Base-by-base conservation (phyloP, 2,888 invertebrate genomes). In the Tenthredo scrophulariae region DNA sequence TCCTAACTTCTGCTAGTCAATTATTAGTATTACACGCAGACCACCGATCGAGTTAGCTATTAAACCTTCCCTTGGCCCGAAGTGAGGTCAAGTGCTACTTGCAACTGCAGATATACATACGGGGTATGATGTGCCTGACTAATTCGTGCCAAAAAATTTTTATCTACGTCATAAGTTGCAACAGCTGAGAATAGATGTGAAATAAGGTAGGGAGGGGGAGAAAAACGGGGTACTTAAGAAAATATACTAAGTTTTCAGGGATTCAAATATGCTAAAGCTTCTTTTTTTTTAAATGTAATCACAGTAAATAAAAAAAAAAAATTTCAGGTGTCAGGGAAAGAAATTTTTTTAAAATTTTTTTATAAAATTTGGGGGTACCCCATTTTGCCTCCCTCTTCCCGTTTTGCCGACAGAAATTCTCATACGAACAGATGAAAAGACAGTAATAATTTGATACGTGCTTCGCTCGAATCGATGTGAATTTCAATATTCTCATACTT, bases 51-150 rank as follows among this genome's bases (percentile, higher is more conserved):
- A 74, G 26, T 43, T 67, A n/a, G 33, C 67, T 13, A 22, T 29
- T 62, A 43, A 43, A 43, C 74, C 43, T 74, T 74, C 10, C 43
- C 43, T n/a, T 43, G 43, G 37, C 22, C 43, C 13, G 43, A 43
- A 74, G 74, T 43, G 15, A 26, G 74, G 74, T 74, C 74, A 74
- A 74, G 74, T 74, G 74, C 43, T 43, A n/a, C 22, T 74, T n/a
- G 22, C 10, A 74, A 74, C 43, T 74, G 43, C 43, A 40, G 43
- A 67, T 46, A 46, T 46, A 46, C 7, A 7, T 37, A 37, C 29
- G 15, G 43, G 74, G 43, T 74, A 43, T 43, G 22, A 18, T 9
- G 13, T 43, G 26, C n/a, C 43, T 22, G n/a, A 10, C n/a, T 26
- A n/a, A 40, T 13, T 74, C 74, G 74, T 74, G 74, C 74, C 74